phyloP scores from a whole-genome alignment of 1,140 invertebrate species.

The Nomia melanderi region DNA sequence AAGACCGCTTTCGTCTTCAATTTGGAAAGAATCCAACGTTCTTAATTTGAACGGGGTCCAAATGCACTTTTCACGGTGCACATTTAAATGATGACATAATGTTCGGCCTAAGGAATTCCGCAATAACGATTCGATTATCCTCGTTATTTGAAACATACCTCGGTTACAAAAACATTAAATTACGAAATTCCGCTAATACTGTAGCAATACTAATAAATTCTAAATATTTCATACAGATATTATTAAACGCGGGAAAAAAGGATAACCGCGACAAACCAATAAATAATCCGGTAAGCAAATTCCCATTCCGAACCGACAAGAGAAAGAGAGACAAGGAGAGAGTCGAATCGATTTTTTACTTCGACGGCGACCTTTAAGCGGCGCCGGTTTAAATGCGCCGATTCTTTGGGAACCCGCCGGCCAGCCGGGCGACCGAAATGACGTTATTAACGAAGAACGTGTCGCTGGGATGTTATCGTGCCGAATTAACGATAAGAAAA shows the following conservation, averaged over 20 bases:
- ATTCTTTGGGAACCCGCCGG: background rate
- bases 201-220: no score
- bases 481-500: slow-evolving; percentile 59
- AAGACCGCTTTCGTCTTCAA: slow-evolving; percentile 6
- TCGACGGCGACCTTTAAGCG: slow-evolving; percentile 10
- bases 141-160: background rate
- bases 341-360: background rate
- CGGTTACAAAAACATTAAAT: no score
- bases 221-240: no score
- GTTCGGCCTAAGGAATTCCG: background rate
- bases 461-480: slow-evolving; percentile 58
- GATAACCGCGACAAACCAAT: background rate
- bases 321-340: background rate
- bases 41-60: slow-evolving; percentile 1
- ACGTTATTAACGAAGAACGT: slow-evolving; percentile 62
- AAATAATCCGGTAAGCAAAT: slow-evolving; percentile 27
- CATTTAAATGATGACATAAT: background rate
- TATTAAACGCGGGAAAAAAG: no score
- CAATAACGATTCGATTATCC: background rate
- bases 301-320: slow-evolving; percentile 1
- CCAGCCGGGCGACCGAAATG: slow-evolving; percentile 46
- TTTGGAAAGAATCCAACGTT: slow-evolving; percentile 1
- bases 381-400: slow-evolving; percentile 16
- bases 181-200: no score
- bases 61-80: background rate